A percentile compares a stretch with the other conserved stretches of the same genome.
These are phyloP conservation scores for Pantala flavescens DNA, from an alignment of 1,140 invertebrate genomes.

Conservation along the genomic window DNA sequence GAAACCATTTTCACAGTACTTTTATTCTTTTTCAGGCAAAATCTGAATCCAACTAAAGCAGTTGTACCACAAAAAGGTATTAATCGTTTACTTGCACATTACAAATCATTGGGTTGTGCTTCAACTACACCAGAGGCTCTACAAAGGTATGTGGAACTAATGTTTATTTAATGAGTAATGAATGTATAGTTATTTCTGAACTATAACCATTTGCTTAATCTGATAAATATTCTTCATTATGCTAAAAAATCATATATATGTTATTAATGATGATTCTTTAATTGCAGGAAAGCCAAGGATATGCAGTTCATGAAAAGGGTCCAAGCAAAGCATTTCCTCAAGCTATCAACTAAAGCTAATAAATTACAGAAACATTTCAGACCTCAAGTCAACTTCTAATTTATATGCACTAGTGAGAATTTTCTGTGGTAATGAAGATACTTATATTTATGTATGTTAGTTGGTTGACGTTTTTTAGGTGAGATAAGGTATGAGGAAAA, in stretches of 20 bases:
- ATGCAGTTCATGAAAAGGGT: conserved; percentile 71
- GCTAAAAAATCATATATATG: background rate
- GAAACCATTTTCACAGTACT: too few relatives aligned
- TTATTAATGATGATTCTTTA: conserved; percentile 1
- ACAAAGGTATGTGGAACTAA: conserved; percentile 33
- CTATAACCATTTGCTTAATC: too few relatives aligned
- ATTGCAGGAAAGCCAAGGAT: conserved; percentile 64
- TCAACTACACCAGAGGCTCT: conserved; percentile 53
- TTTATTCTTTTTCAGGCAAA: conserved; percentile 52
- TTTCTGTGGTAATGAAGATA: too few relatives aligned
- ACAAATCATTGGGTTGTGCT: conserved; percentile 77
- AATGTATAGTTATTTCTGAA: background rate
- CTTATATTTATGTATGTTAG: too few relatives aligned
- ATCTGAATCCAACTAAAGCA: conserved; percentile 50
- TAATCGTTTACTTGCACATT: conserved; percentile 62
- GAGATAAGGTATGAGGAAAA: too few relatives aligned
- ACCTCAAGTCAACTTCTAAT: conserved; percentile 64
- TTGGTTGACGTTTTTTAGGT: too few relatives aligned
- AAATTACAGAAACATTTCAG: conserved; percentile 77
- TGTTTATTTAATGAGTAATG: conserved; percentile 29
- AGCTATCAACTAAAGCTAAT: conserved; percentile 71
- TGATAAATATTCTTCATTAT: too few relatives aligned
- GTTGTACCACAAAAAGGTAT: conserved; percentile 48
- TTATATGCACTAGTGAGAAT: too few relatives aligned
- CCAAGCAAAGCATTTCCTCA: conserved; percentile 63